These are phyloP conservation scores for Catocala fraxini DNA, from an alignment of 2,888 invertebrate species.

Conservation along the genomic window DNA sequence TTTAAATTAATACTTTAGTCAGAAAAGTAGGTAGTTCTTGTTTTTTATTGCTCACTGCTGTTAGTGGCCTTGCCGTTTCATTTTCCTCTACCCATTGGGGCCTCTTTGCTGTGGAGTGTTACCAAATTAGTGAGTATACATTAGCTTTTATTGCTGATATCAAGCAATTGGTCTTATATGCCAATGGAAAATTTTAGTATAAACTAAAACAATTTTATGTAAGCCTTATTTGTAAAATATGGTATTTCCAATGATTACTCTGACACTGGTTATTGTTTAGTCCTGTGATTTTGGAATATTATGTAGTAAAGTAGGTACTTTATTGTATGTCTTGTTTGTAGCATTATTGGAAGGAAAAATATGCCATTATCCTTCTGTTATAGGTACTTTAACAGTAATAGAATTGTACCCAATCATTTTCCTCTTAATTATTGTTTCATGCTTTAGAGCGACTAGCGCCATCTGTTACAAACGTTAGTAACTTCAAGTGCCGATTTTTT, in stretches of 20 bases:
- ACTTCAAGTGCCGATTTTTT: neutral
- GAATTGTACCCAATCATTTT: neutral
- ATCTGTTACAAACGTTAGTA: slow-evolving; percentile 46
- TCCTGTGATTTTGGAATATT: too few species aligned
- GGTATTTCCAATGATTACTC: too few species aligned
- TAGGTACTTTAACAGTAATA: neutral
- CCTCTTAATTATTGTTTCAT: neutral
- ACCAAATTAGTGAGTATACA: slow-evolving; percentile 27
- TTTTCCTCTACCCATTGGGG: slow-evolving; percentile 38
- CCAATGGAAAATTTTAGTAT: too few species aligned
- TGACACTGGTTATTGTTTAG: too few species aligned
- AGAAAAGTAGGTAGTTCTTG: slow-evolving; percentile 12
- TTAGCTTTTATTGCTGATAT: neutral
- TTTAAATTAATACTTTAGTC: too few species aligned
- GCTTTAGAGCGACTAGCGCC: slow-evolving; percentile 50
- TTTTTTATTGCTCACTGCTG: slow-evolving; percentile 19
- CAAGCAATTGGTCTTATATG: neutral
- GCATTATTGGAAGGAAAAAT: neutral
- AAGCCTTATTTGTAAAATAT: too few species aligned
- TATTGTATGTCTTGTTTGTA: neutral
- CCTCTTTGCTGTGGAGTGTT: slow-evolving; percentile 36
- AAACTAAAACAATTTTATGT: too few species aligned
- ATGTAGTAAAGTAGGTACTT: too few species aligned
- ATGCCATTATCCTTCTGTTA: neutral
- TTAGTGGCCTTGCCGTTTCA: slow-evolving; percentile 45